phyloP scores from a whole-genome alignment of 2,113 vertebrate species.

The Eulemur macaco region DNA sequence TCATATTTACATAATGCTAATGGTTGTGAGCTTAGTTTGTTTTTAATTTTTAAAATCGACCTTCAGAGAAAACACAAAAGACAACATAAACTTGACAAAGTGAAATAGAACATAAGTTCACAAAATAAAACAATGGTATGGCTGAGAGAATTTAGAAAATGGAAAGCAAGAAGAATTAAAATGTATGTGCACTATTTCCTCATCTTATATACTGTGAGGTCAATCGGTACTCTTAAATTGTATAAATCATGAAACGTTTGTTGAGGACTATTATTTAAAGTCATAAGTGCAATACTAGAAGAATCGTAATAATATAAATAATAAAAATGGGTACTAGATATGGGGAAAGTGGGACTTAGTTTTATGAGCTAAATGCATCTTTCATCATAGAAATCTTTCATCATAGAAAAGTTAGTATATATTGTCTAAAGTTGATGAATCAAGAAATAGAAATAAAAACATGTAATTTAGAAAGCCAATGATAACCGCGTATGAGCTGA shows the following conservation, averaged over 20 bases:
- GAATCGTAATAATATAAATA: neutral
- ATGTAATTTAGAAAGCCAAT: neutral
- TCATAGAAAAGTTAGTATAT: neutral
- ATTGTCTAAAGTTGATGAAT: neutral
- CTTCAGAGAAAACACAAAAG: neutral
- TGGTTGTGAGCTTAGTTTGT: neutral
- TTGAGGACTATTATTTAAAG: neutral
- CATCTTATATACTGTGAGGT: neutral
- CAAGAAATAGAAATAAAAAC: constrained; percentile 22
- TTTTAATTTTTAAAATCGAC: neutral
- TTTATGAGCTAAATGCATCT: neutral
- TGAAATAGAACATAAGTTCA: neutral
- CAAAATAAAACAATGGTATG: neutral
- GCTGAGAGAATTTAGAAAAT: neutral
- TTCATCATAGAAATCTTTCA: neutral
- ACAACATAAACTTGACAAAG: neutral
- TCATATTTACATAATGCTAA: neutral
- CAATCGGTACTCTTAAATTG: neutral
- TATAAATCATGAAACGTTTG: neutral
- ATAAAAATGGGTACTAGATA: neutral
- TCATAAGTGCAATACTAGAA: neutral
- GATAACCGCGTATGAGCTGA: neutral
- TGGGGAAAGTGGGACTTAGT: neutral
- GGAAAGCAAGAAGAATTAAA: neutral
- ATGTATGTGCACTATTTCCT: neutral